phyloP scores from a whole-genome alignment of 2,797 vertebrate species.

The Enoplosus armatus region DNA sequence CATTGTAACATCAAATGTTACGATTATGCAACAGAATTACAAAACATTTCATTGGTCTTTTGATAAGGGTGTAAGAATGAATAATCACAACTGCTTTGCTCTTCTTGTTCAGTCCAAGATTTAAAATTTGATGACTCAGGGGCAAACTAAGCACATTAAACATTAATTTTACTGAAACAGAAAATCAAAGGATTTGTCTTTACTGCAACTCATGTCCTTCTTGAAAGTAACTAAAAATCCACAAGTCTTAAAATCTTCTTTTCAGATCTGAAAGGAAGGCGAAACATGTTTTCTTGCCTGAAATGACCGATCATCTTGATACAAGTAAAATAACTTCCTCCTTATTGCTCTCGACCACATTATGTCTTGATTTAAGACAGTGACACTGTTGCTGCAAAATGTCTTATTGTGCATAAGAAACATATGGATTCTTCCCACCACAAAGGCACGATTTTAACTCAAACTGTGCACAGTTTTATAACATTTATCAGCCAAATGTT shows the following conservation, averaged over 20 bases:
- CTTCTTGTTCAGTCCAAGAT: neutral
- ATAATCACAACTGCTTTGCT: conserved; percentile 25
- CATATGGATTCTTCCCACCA: neutral
- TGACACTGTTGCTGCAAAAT: neutral
- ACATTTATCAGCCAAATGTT: neutral
- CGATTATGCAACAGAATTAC: conserved; percentile 22
- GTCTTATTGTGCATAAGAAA: neutral
- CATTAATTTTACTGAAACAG: conserved; percentile 11
- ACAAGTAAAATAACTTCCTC: neutral
- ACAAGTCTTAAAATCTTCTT: neutral
- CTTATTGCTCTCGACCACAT: neutral
- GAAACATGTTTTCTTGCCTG: neutral
- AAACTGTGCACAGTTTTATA: neutral
- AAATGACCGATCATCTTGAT: neutral
- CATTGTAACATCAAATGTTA: neutral
- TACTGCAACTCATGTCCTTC: neutral
- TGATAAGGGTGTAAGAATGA: neutral
- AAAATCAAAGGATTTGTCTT: neutral
- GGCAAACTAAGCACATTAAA: conserved; percentile 26
- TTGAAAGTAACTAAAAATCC: neutral
- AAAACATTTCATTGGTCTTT: conserved; percentile 30
- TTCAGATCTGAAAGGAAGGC: neutral
- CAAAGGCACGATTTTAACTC: neutral
- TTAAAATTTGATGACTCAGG: conserved; percentile 40
- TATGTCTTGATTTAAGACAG: conserved; percentile 6